phyloP scores from a whole-genome alignment of 1,140 invertebrate species.

The Drosophila persimilis region DNA sequence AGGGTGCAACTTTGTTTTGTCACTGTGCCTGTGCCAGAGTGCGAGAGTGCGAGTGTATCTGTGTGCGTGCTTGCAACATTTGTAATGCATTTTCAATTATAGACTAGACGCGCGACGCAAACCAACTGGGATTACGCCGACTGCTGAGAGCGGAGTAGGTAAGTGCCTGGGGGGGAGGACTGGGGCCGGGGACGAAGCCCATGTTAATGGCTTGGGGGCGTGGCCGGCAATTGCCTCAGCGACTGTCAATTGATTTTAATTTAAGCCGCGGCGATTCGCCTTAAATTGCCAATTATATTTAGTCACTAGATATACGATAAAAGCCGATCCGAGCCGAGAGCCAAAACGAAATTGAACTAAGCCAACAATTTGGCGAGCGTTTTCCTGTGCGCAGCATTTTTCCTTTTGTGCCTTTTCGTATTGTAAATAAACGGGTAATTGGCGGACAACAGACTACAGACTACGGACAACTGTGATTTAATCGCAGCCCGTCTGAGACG shows the following conservation, averaged over 20 bases:
- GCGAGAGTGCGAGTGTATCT: slow-evolving; percentile 12
- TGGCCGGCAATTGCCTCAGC: slow-evolving; percentile 35
- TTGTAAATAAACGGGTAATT: slow-evolving; percentile 76
- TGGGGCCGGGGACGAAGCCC: slow-evolving; percentile 3
- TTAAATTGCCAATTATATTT: slow-evolving; percentile 78
- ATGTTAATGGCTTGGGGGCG: slow-evolving; percentile 54
- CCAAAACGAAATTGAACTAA: slow-evolving; percentile 60
- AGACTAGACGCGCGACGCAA: slow-evolving; percentile 45
- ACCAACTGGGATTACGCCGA: slow-evolving; percentile 46
- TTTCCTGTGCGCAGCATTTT: slow-evolving; percentile 23
- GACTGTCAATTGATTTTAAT: slow-evolving; percentile 71
- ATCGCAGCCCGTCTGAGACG: slow-evolving; percentile 48
- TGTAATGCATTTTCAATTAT: slow-evolving; percentile 72
- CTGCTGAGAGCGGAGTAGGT: slow-evolving; percentile 36
- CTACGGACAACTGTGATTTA: slow-evolving; percentile 64
- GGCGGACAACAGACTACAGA: slow-evolving; percentile 26
- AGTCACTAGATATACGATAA: slow-evolving; percentile 65
- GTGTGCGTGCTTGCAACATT: slow-evolving; percentile 6
- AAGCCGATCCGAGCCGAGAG: slow-evolving; percentile 13
- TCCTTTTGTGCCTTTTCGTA: slow-evolving; percentile 29
- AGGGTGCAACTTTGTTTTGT: slow-evolving; percentile 22
- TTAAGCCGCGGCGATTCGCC: slow-evolving; percentile 55
- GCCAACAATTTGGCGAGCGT: slow-evolving; percentile 37
- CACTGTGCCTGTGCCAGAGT: background rate
- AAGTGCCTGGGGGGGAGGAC: slow-evolving; percentile 26